Base-by-base conservation (phyloP, 2,113 vertebrate genomes). In the Callionymus lyra region DNA sequence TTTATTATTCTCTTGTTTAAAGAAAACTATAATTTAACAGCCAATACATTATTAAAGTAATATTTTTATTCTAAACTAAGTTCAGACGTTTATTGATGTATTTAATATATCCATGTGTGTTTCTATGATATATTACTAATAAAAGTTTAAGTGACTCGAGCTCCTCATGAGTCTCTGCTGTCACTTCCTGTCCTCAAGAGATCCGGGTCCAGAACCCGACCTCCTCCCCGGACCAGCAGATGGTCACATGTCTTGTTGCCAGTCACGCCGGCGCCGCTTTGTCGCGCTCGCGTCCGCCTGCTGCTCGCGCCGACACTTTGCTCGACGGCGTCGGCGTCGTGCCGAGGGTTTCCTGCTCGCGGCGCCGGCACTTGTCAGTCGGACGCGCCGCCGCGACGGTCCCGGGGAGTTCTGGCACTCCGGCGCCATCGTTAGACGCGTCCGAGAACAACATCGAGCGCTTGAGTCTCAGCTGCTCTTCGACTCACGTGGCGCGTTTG, bases 351-450 rank as follows among this genome's bases (percentile, higher is more conserved):
- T n/a, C n/a, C n/a, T n/a, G n/a, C n/a, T n/a, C n/a, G n/a, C 21
- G 21, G 21, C 21, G 74, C 63, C 54, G 62, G 63, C 56, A 64
- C 72, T 73, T 68, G 74, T 77, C 74, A 69, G 63, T 77, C 72
- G 63, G 65, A 51, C 56, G 15, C 54, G 33, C n/a, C n/a, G n/a
- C n/a, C n/a, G n/a, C n/a, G n/a, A n/a, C n/a, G n/a, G n/a, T n/a
- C n/a, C n/a, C n/a, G n/a, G n/a, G n/a, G n/a, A n/a, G n/a, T n/a
- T n/a, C n/a, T n/a, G 33, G 50, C 61, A n/a, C 63, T 54, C 44
- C 44, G 31, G 47, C 62, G 34, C 41, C 31, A 44, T 71, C 54
- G 60, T 76, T 65, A 65, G 39, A 35, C 55, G 65, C 55, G 62
- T 74, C 65, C 63, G 51, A 57, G 63, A 56, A 51, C 46, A 34